Conservation (phyloP, 53 echinoderm and acorn worm species). For the Arbacia lixula region DNA sequence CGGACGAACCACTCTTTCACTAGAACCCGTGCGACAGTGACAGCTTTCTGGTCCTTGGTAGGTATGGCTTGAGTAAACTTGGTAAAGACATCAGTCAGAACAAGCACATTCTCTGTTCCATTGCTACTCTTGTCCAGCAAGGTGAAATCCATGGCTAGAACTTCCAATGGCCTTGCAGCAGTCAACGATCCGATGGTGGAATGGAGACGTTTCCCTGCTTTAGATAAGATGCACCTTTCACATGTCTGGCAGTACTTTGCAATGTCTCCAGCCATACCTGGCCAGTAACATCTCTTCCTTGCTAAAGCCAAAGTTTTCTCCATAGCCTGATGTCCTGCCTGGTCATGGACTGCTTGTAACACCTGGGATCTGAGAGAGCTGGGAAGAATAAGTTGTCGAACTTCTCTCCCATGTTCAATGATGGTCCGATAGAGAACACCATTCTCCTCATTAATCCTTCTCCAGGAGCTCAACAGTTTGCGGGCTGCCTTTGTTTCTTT, state of each 20-base stretch:
- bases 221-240: conserved; percentile 35
- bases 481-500: conserved; percentile 12
- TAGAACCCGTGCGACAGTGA: conserved; percentile 64
- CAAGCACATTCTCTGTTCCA: conserved; percentile 78
- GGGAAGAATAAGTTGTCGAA: conserved; percentile 64
- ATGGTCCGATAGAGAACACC: too few species aligned
- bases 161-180: conserved; percentile 54
- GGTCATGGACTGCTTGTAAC: conserved; percentile 58
- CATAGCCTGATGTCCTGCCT: conserved; percentile 64
- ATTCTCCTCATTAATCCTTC: not conserved
- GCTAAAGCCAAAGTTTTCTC: conserved; percentile 59
- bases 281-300: conserved; percentile 54
- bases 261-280: conserved; percentile 15
- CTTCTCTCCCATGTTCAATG: conserved; percentile 10
- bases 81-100: conserved; percentile 74
- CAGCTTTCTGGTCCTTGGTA: conserved; percentile 71
- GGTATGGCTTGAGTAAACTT: conserved; percentile 72
- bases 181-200: conserved; percentile 66
- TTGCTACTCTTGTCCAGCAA: conserved; percentile 30
- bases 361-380: conserved; percentile 36
- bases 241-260: conserved; percentile 4
- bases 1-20: conserved; percentile 77
- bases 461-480: conserved; percentile 27
- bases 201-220: conserved; percentile 58
- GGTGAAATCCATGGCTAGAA: conserved; percentile 52